Conservation (phyloP, 2,888 invertebrate species). For the Neoaliturus tenellus region DNA sequence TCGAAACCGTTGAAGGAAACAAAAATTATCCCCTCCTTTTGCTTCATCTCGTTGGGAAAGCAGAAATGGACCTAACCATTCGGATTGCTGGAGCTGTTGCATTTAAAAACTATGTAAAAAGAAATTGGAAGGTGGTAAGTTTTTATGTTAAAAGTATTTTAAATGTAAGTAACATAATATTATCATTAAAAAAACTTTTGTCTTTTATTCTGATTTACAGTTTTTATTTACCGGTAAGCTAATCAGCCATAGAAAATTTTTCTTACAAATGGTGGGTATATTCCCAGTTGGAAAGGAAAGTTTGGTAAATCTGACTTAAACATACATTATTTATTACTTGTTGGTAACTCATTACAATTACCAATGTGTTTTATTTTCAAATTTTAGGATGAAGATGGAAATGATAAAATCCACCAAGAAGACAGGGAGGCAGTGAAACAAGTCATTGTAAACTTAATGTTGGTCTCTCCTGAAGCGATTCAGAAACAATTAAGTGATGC, state of each 20-base stretch:
- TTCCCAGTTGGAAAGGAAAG: too few species aligned
- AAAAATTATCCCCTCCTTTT: constrained; percentile 93
- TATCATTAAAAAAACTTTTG: too few species aligned
- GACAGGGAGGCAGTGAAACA: constrained; percentile 90
- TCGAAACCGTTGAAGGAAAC: constrained; percentile 93
- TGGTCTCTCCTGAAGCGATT: constrained; percentile 91
- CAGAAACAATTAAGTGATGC: constrained; percentile 98
- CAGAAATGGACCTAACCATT: constrained; percentile 87
- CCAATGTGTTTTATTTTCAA: neutral
- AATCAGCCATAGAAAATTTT: too few species aligned
- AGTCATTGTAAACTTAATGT: constrained; percentile 93
- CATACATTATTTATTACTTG: too few species aligned
- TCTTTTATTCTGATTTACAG: too few species aligned
- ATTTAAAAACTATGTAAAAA: constrained; percentile 97
- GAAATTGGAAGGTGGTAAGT: constrained; percentile 94
- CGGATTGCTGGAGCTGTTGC: constrained; percentile 94
- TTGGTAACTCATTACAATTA: too few species aligned
- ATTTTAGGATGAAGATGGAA: constrained; percentile 68
- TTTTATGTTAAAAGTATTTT: neutral
- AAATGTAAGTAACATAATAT: too few species aligned
- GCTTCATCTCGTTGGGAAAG: constrained; percentile 90
- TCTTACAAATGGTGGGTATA: too few species aligned
- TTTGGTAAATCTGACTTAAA: too few species aligned
- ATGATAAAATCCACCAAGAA: constrained; percentile 85
- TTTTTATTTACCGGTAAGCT: too few species aligned